Conservation (phyloP, 2,888 invertebrate genomes). For the Parelbella ahira region DNA sequence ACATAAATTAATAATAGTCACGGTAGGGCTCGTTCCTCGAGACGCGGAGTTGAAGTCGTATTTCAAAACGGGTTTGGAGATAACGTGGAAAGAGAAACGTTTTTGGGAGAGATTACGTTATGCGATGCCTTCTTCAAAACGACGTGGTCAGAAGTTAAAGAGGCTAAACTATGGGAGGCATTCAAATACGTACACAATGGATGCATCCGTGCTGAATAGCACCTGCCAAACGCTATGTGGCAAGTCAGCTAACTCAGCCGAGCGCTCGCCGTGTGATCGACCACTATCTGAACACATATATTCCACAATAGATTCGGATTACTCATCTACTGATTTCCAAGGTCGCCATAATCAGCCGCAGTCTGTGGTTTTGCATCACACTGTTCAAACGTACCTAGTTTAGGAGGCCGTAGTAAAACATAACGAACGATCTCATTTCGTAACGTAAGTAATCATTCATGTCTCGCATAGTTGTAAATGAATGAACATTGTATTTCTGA, state of each 20-base stretch:
- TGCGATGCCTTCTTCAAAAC: conserved; percentile 91
- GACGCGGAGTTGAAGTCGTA: conserved; percentile 94
- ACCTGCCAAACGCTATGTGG: conserved; percentile 82
- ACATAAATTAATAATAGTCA: conserved; percentile 92
- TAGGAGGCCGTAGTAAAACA: conserved; percentile 44
- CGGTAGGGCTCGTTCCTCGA: conserved; percentile 88
- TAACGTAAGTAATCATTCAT: conserved; percentile 58
- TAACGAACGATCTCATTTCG: conserved; percentile 60
- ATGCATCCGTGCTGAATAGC: conserved; percentile 82
- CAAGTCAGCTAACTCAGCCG: conserved; percentile 74
- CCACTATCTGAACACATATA: conserved; percentile 94
- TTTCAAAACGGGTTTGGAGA: conserved; percentile 91
- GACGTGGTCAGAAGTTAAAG: conserved; percentile 77
- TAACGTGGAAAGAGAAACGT: conserved; percentile 93
- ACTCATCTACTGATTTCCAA: conserved; percentile 83
- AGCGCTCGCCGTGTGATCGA: conserved; percentile 83
- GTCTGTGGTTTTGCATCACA: conserved; percentile 71
- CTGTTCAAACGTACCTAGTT: conserved; percentile 76
- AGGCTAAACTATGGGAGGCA: conserved; percentile 87
- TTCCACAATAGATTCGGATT: conserved; percentile 94
- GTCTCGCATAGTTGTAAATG: conserved; percentile 61
- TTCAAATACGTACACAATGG: conserved; percentile 92
- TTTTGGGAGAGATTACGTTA: conserved; percentile 97
- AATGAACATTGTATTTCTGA: conserved; percentile 48
- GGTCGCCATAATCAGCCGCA: conserved; percentile 66